Evolutionary conservation across 2,888 invertebrate genomes (phyloP), one percentile per base, ranked within the genome.

Genomic region (Herminia tarsipennalis): DNA sequence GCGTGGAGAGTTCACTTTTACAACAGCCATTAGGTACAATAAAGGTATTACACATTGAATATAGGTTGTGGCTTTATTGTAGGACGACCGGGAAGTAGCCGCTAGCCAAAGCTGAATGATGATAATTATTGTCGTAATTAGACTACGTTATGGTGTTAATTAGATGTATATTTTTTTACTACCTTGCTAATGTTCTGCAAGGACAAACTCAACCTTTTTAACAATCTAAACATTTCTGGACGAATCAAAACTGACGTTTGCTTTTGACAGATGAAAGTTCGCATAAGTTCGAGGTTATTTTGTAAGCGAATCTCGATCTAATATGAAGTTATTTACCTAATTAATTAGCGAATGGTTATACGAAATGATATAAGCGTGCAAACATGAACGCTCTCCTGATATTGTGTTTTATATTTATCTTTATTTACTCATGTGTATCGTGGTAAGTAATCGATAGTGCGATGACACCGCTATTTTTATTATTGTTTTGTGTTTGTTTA

Each of bases 381-480:
- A 85, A 75, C 65, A 91, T 91, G 90, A 84, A 89, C 63, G 59
- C 71, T 32, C 53, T 90, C 54, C 52, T 90, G 27, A 73, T 90
- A 75, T 65, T 90, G 45, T 73, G 73, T 66, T 74, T 85, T 39
- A 81, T 86, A 67, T 79, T 82, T 66, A 61, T 82, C 20, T 73
- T 88, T 49, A 73, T 94, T 51, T 94, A 94, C 75, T 93, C 93
- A 41, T 92, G 92, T 67, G 93, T 94, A 60, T 93, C 94, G 48
- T 94, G 94, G 94, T 94, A 80, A 86, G 91, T 73, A 14, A 16
- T 28, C 16, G 6, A 51, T 29, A 46, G 20, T 45, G 25, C 53
- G 46, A 60, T 70, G 64, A 64, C 54, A 66, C 66, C 69, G 58
- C 63, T 73, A 66, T 74, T 79, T 71, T 73, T 77, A 70, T 77